A percentile compares a stretch with the other conserved stretches of the same genome.
Evolutionary conservation across 30 jellyfish, hydroid and myxozoan species (phyloP).

Genomic region (Cassiopea xamachana): DNA sequence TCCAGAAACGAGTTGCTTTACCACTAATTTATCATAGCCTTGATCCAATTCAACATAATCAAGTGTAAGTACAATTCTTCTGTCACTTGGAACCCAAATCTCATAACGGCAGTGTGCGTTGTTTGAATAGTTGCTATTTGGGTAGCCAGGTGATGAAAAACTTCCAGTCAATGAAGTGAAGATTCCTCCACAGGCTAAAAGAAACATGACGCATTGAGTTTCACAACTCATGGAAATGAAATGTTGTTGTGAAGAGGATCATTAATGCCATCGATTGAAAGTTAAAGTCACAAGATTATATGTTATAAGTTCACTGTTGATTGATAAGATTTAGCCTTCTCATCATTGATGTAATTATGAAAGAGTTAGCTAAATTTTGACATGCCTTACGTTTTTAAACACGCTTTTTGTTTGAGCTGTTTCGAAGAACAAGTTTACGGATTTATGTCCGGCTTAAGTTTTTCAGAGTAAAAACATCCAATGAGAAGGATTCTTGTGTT

Average conservation of each 20-base stretch:
- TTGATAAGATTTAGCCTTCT: no score
- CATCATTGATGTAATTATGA: no score
- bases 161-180: background rate
- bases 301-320: no score
- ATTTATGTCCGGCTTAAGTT: no score
- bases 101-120: background rate
- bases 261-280: background rate
- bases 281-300: no score
- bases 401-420: no score
- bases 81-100: slow-evolving; percentile 2
- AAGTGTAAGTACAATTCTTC: background rate
- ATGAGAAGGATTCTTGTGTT: no score
- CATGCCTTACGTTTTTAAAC: no score
- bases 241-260: background rate
- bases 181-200: background rate
- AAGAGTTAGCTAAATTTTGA: no score
- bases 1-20: background rate
- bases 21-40: background rate
- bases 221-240: background rate
- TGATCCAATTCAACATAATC: slow-evolving; percentile 1
- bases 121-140: background rate
- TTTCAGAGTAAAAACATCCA: no score
- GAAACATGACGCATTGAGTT: no score
- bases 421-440: no score
- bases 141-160: slow-evolving; percentile 37